These are phyloP conservation scores for Aldrovandia affinis DNA, from an alignment of 2,797 vertebrate species.

Conservation along the genomic window DNA sequence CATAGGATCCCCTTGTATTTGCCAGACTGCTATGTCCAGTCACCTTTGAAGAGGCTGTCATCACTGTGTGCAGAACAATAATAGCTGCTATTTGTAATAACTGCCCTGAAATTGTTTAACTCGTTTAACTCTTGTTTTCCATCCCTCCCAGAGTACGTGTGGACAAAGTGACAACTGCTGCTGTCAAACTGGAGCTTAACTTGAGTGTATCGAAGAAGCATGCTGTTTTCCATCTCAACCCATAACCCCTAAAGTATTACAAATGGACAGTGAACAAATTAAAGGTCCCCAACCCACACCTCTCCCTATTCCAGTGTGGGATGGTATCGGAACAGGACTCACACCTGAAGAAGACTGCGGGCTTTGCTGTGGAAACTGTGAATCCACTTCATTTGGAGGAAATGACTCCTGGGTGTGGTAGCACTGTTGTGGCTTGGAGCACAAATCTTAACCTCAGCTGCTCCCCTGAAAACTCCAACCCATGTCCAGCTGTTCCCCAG, in stretches of 20 bases:
- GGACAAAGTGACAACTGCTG: slow-evolving; percentile 36
- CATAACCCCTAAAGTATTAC: not conserved
- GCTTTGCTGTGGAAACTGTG: not conserved
- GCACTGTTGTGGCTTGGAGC: not conserved
- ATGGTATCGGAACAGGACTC: not conserved
- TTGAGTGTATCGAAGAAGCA: slow-evolving; percentile 32
- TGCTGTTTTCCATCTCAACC: not conserved
- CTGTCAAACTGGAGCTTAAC: slow-evolving; percentile 41
- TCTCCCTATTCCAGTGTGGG: not conserved
- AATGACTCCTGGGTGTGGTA: not conserved
- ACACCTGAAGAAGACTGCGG: not conserved
- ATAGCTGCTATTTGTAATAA: slow-evolving; percentile 42
- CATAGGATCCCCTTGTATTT: not conserved
- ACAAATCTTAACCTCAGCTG: not conserved
- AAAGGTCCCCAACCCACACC: not conserved
- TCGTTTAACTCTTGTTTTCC: slow-evolving; percentile 4
- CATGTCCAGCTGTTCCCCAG: not conserved
- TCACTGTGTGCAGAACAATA: slow-evolving; percentile 17
- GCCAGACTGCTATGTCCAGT: slow-evolving; percentile 15
- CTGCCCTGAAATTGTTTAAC: not conserved
- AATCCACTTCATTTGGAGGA: not conserved
- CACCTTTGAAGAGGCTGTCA: slow-evolving; percentile 32
- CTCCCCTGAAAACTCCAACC: not conserved
- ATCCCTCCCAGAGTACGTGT: slow-evolving; percentile 39
- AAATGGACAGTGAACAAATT: not conserved